Conservation (phyloP, 2,888 invertebrate genomes). For the Gonocerus acuteangulatus region DNA sequence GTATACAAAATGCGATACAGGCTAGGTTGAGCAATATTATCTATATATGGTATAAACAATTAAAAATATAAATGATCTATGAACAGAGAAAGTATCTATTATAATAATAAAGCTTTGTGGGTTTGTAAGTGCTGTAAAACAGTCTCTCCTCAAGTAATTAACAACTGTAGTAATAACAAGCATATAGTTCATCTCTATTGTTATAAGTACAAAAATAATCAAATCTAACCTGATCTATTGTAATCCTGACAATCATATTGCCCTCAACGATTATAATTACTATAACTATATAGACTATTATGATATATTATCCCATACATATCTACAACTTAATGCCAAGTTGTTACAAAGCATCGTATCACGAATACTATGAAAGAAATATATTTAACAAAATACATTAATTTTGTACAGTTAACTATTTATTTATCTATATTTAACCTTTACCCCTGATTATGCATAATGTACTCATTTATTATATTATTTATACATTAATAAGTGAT, state of each 20-base stretch:
- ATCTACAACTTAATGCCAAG: conserved; percentile 33
- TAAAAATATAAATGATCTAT: conserved; percentile 24
- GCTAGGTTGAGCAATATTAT: conserved; percentile 25
- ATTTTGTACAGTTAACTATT: conserved; percentile 33
- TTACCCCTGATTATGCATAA: conserved; percentile 33
- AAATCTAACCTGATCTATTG: conserved; percentile 35
- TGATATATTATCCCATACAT: conserved; percentile 20
- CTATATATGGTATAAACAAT: conserved; percentile 25
- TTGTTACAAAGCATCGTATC: conserved; percentile 30
- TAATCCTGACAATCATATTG: conserved; percentile 33
- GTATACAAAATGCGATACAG: conserved; percentile 16
- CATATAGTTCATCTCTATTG: conserved; percentile 32
- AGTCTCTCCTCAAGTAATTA: conserved; percentile 34
- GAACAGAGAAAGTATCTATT: conserved; percentile 21
- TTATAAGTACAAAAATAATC: conserved; percentile 34
- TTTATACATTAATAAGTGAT: conserved; percentile 27
- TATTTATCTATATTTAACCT: conserved; percentile 33
- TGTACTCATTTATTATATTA: conserved; percentile 26
- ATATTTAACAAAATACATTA: conserved; percentile 35
- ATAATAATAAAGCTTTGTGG: conserved; percentile 21
- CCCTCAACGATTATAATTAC: conserved; percentile 24
- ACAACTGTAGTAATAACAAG: conserved; percentile 35
- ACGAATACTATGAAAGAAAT: conserved; percentile 29
- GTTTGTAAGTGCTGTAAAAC: conserved; percentile 30
- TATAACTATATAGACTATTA: conserved; percentile 15